A percentile compares a stretch with the other conserved stretches of the same genome.
phyloP scores from a whole-genome alignment of 2,797 vertebrate genomes.

The Okamejei kenojei region DNA sequence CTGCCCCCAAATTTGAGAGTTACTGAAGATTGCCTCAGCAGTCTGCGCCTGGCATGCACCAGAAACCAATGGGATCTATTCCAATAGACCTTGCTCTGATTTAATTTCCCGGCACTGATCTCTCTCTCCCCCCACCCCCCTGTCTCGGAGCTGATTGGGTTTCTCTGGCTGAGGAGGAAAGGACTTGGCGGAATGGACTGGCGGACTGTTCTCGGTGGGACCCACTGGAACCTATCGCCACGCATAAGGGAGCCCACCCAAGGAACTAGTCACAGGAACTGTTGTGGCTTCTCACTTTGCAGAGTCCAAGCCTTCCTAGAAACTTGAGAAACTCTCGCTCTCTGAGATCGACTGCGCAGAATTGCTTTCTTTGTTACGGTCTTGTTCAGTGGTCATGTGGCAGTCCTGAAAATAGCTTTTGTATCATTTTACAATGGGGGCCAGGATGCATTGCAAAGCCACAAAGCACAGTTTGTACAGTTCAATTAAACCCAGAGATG shows the following conservation, averaged over 20 bases:
- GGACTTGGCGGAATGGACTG: neutral
- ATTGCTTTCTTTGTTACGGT: neutral
- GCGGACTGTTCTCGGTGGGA: no score
- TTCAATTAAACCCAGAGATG: neutral
- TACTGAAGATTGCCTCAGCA: neutral
- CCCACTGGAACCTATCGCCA: neutral
- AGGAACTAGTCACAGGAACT: neutral
- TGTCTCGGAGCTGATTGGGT: neutral
- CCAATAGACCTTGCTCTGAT: neutral
- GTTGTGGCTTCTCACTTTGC: neutral
- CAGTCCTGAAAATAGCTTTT: no score
- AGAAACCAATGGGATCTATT: conserved; percentile 2
- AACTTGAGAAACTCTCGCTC: neutral
- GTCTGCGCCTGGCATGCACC: neutral
- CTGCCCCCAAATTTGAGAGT: neutral
- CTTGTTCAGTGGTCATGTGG: no score
- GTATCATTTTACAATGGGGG: conserved; percentile 5
- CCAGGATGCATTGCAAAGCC: neutral
- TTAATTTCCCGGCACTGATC: neutral
- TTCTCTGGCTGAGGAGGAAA: neutral
- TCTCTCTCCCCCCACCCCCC: neutral
- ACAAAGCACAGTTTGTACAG: neutral
- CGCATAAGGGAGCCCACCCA: neutral
- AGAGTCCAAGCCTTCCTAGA: neutral
- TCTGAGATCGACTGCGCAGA: neutral